Base-by-base conservation (phyloP, 1,140 invertebrate genomes). In the Drosophila ironensis region DNA sequence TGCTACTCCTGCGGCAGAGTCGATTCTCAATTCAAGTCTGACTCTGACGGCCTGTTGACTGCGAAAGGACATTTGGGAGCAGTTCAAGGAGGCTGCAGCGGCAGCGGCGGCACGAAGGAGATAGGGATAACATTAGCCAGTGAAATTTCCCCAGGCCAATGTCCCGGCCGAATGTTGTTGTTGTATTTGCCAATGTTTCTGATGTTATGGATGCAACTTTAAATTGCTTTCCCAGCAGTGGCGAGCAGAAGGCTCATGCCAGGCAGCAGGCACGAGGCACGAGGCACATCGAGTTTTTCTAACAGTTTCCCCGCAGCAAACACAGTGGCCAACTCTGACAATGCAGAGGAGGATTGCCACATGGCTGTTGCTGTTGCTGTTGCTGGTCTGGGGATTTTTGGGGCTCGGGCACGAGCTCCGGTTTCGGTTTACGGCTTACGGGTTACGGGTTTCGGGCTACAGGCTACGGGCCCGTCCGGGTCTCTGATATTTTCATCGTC, bases 191-290 rank as follows among this genome's bases (percentile, higher is more conserved):
- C 14, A 16, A 16, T 51, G 44, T 33, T 73, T 63, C 67, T 76
- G 70, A 81, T 81, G 78, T 82, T 82, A 72, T 82, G 80, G 78
- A 84, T 82, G 78, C 78, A 82, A 84, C 78, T 82, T 82, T 82
- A 82, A 82, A 82, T 82, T 82, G 78, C 78, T 86, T 82, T 82
- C 41, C 69, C 73, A 66, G 69, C 56, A n/a, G n/a, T n/a, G n/a
- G n/a, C n/a, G n/a, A n/a, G n/a, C n/a, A n/a, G n/a, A n/a, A n/a
- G n/a, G n/a, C n/a, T n/a, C n/a, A n/a, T n/a, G n/a, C n/a, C n/a
- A n/a, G n/a, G n/a, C n/a, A n/a, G n/a, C n/a, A n/a, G n/a, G n/a
- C n/a, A n/a, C n/a, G 37, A 11, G 20, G 12, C 6, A 30, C 11
- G 56, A 41, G 48, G 30, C 22, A 20, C 30, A 1, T 19, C 33